Evolutionary conservation across 2,888 invertebrate genomes (phyloP), one percentile per base, ranked within the genome.

Genomic region (Acleris literana): DNA sequence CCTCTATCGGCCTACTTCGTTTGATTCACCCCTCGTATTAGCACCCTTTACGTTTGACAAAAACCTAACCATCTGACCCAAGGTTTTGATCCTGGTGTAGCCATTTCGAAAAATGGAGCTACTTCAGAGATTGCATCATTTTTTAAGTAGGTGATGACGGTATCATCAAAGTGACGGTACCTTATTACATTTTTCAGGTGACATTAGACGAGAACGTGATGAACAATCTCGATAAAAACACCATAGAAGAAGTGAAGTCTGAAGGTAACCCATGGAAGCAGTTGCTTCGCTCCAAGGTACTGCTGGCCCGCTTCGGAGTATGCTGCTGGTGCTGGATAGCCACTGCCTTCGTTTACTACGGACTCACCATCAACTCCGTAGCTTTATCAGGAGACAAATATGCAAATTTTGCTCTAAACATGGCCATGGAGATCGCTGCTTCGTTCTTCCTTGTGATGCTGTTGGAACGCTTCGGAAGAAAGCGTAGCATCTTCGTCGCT

Each of bases 311-410:
- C 52, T 81, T 90, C 71, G 76, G 74, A 11, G 72, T 82, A 20
- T 86, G 87, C 76, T 74, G 81, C 65, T 88, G 87, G 83, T 96
- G 96, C 83, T 96, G 96, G 96, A 92, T 95, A 11, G 94, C 96
- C 2, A 95, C 95, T 72, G 94, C 95, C 0, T 95, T 97, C 77
- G 95, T 97, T 7, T 97, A 96, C 87, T 97, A 96, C 81, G 97
- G 97, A 0, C 88, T 97, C 49, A 96, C 96, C 20, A 90, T 97
- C 73, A 96, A 96, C 87, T 95, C 96, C 0, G 96, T 96, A 6
- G 87, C 95, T 4, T 87, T 97, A 52, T 93, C 94, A 13, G 96
- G 96, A 7, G 94, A 96, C 81, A 95, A 95, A 81, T 95, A 96
- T 83, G 83, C 95, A 25, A 97, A 97, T 87, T 97, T 97, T 79